A percentile compares a stretch with the other conserved stretches of the same genome.
Conservation (phyloP, 2,113 vertebrate species). For the Hydrolagus affinis region DNA sequence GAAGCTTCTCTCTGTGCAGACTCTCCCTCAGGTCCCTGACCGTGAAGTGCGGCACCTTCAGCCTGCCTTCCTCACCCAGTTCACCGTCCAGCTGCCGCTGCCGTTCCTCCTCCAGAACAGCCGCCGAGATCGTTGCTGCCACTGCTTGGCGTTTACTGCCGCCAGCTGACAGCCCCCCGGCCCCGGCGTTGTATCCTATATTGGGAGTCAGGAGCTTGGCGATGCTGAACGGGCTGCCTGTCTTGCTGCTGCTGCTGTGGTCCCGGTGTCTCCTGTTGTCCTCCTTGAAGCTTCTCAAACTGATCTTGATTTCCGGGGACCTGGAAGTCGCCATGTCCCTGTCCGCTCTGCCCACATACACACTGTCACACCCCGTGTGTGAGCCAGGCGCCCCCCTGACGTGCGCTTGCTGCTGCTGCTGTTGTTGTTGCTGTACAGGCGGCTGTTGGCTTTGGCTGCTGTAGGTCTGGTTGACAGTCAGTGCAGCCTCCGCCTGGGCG, state of each 20-base stretch:
- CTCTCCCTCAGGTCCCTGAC: slow-evolving; percentile 79
- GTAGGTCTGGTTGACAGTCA: slow-evolving; percentile 36
- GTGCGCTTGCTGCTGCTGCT: slow-evolving; percentile 41
- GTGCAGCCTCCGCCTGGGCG: slow-evolving; percentile 52
- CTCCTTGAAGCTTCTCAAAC: slow-evolving; percentile 62
- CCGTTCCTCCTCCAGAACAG: slow-evolving; percentile 56
- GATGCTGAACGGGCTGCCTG: slow-evolving; percentile 60
- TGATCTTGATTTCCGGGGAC: slow-evolving; percentile 85
- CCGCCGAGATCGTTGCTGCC: slow-evolving; percentile 35
- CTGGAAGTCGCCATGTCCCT: slow-evolving; percentile 47
- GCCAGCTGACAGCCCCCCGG: slow-evolving; percentile 47
- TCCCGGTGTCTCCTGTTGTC: slow-evolving; percentile 35
- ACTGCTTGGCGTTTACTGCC: slow-evolving; percentile 51
- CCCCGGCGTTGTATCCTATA: slow-evolving; percentile 44
- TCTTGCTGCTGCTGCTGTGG: not conserved
- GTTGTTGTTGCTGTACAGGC: slow-evolving; percentile 45
- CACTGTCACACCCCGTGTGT: slow-evolving; percentile 31
- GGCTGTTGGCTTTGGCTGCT: slow-evolving; percentile 30
- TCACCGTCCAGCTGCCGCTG: slow-evolving; percentile 44
- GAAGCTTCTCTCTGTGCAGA: slow-evolving; percentile 59
- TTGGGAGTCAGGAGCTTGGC: slow-evolving; percentile 71
- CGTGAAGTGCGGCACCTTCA: slow-evolving; percentile 78
- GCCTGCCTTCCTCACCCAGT: not conserved
- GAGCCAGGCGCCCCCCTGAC: slow-evolving; percentile 28
- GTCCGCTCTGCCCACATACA: slow-evolving; percentile 37